These are phyloP conservation scores for Netelia melanura DNA, from an alignment of 2,888 invertebrate species.

Conservation along the genomic window DNA sequence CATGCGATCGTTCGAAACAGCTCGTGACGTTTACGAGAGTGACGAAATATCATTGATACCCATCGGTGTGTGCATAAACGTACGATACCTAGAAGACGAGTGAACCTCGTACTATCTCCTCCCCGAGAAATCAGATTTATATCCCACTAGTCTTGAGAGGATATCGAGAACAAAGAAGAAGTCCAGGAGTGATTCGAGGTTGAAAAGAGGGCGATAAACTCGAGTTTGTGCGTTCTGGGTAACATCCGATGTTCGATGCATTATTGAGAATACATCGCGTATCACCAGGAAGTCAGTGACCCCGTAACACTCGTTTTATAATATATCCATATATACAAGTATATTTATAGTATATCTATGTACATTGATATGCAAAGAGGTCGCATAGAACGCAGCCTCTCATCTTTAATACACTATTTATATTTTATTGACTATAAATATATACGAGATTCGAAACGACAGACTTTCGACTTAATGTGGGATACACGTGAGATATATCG, in stretches of 20 bases:
- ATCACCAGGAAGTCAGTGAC: slow-evolving; percentile 45
- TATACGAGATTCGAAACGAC: slow-evolving; percentile 7
- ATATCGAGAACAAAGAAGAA: background rate
- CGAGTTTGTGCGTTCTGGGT: background rate
- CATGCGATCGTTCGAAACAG: slow-evolving; percentile 61
- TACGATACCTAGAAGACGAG: slow-evolving; percentile 70
- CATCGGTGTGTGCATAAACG: slow-evolving; percentile 73
- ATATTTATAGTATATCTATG: slow-evolving; percentile 8
- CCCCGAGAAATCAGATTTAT: background rate
- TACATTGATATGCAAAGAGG: background rate
- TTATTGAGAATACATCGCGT: slow-evolving; percentile 19
- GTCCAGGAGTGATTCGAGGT: background rate
- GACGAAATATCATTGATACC: slow-evolving; percentile 67
- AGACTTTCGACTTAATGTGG: slow-evolving; percentile 22
- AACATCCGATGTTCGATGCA: slow-evolving; percentile 6
- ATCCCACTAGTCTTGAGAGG: background rate
- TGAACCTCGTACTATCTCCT: slow-evolving; percentile 61
- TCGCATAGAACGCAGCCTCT: background rate
- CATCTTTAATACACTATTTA: slow-evolving; percentile 34
- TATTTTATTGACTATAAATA: slow-evolving; percentile 35
- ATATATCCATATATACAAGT: background rate
- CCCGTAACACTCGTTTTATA: background rate
- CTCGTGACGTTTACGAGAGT: slow-evolving; percentile 67
- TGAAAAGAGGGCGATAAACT: slow-evolving; percentile 12
- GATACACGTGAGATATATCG: background rate